phyloP scores from a whole-genome alignment of 1,140 invertebrate genomes.

The Leptopilina clavipes region DNA sequence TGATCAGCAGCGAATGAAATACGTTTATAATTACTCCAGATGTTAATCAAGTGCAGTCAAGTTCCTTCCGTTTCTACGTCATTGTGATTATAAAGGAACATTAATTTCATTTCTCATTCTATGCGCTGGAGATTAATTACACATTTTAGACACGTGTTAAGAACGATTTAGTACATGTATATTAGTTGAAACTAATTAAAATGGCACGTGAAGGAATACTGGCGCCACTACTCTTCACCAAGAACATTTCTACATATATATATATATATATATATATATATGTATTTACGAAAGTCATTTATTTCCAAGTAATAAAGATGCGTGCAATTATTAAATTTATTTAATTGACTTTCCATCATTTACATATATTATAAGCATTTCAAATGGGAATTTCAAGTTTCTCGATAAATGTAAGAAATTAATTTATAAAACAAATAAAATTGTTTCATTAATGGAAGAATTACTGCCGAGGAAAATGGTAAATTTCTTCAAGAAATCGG shows the following conservation, averaged over 20 bases:
- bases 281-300: neutral
- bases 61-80: constrained; percentile 23
- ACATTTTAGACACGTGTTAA: neutral
- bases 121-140: neutral
- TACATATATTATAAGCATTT: neutral
- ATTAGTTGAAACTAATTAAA: constrained; percentile 28
- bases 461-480: too few relatives aligned
- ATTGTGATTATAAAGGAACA: constrained; percentile 26
- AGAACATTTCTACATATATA: neutral
- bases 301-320: neutral
- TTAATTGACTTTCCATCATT: constrained; percentile 34
- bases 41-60: constrained; percentile 18
- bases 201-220: constrained; percentile 13
- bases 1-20: constrained; percentile 24
- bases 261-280: neutral
- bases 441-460: too few relatives aligned
- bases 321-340: constrained; percentile 16
- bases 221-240: neutral
- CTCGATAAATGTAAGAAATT: neutral
- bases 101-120: neutral
- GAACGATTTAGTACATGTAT: constrained; percentile 19
- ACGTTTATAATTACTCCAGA: constrained; percentile 28
- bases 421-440: too few relatives aligned
- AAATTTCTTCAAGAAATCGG: too few relatives aligned
- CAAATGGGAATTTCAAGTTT: neutral